Evolutionary conservation across 2,113 vertebrate genomes (phyloP), one percentile per base, ranked within the genome.

Genomic region (Osmerus mordax): DNA sequence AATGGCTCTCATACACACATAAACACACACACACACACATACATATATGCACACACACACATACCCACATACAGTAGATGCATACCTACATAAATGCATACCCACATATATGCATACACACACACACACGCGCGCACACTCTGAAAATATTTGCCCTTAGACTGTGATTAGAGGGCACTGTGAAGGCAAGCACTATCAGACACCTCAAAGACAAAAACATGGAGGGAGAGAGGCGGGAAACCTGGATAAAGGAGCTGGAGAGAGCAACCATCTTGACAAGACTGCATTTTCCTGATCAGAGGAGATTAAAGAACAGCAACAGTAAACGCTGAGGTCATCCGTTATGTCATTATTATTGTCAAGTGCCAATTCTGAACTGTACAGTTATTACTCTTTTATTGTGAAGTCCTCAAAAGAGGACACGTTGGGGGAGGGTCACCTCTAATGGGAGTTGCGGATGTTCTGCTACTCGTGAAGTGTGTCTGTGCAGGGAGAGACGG

Each of bases 301-400:
- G 1, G 41, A 47, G 41, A 47, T 47, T 7, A 11, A 47, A 47
- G 9, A 47, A 47, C 41, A 47, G 41, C 41, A 47, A 47, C 41
- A 47, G 41, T 47, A 47, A 9, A 47, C 9, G 12, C 41, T 47
- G 41, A 47, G 41, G 41, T 47, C 9, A 47, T 47, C 41, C 9
- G 41, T 47, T 47, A 47, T 47, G 41, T 47, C 5, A 47, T 47
- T 47, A 76, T 83, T 70, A 73, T 77, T 77, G 78, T 83, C 73
- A 68, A 84, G 87, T 89, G 81, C 79, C 87, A 88, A 80, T 87
- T 77, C 47, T 47, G 9, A 47, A 47, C 41, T 47, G 41, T 47
- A 47, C 7, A 47, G 41, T 47, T 11, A 47, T 5, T 47, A 9
- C 41, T 47, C 9, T 47, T 47, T 47, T 12, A 47, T 47, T 47